Base-by-base conservation (phyloP, 2,113 vertebrate species). In the Pterocles burchelli region DNA sequence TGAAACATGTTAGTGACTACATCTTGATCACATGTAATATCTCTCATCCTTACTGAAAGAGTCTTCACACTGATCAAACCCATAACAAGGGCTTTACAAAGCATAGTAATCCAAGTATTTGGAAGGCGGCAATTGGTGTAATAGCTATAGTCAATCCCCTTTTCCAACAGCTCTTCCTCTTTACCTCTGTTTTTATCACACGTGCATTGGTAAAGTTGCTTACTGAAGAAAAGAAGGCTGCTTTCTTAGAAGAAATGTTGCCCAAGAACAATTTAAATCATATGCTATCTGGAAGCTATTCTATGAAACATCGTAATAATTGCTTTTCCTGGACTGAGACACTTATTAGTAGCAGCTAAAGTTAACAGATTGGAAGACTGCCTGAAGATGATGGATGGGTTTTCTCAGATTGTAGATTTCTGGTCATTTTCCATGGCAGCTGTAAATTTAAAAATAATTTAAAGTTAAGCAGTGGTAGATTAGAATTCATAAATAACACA, bases 341-440 rank as follows among this genome's bases (percentile, higher is more conserved):
- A 98, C 98, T 98, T 98, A 98, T 97, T 98, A 99, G 98, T 98
- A 98, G 98, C 98, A 98, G 98, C 98, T 98, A 98, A 98, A 98
- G 98, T 98, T 98, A 98, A 97, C 98, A 91, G 89, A 91, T 86
- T 95, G 96, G 94, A 96, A 95, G 90, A 77, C 9, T 95, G 93
- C 91, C 93, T 77, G 89, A 86, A 95, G 79, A 98, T 98, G 98
- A 99, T 98, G 98, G 98, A 98, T 98, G 97, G 91, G 94, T 98
- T 98, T 98, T 98, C 97, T 97, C 97, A 98, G 98, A 98, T 55
- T 98, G 98, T 98, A 98, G 98, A 98, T 98, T 98, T 98, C 98
- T 97, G 98, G 98, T 98, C 98, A 98, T 98, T 98, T 98, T 98
- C 98, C 97, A 98, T 83, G 96, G 97, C 98, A 98, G 98, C 98